phyloP scores from a whole-genome alignment of 64 coral and sea anemone genomes.

The Actinia equina region DNA sequence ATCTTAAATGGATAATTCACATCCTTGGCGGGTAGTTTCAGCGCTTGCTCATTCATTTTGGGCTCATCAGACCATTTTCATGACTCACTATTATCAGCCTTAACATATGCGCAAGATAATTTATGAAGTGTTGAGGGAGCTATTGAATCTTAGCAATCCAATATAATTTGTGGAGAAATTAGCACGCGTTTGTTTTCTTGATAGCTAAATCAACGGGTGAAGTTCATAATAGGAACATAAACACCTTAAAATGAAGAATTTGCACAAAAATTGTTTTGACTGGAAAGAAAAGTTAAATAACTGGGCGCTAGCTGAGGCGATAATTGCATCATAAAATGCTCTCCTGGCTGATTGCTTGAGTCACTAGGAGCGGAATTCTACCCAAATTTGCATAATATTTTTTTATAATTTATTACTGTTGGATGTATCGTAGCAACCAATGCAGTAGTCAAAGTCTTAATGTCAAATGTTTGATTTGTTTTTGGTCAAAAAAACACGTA shows the following conservation, averaged over 20 bases:
- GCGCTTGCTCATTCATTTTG: background rate
- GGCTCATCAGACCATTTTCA: background rate
- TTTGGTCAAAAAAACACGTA: background rate
- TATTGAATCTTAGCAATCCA: background rate
- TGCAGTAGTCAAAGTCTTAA: background rate
- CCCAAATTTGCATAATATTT: background rate
- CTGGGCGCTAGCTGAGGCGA: background rate
- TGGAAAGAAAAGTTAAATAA: background rate
- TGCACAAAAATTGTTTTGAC: background rate
- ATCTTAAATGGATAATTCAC: background rate
- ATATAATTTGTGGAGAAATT: background rate
- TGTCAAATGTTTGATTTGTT: background rate
- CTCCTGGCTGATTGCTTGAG: background rate
- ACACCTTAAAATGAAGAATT: background rate
- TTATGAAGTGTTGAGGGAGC: background rate
- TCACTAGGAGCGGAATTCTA: background rate
- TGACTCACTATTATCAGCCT: background rate
- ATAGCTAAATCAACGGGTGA: background rate
- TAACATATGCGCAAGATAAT: slow-evolving; percentile 2
- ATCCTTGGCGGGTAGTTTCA: background rate
- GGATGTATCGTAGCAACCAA: background rate
- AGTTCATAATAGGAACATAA: background rate
- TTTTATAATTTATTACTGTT: background rate
- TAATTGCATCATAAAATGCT: background rate
- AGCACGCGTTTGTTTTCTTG: background rate